Base-by-base conservation (phyloP, 2,797 vertebrate species). In the Mallotus villosus region DNA sequence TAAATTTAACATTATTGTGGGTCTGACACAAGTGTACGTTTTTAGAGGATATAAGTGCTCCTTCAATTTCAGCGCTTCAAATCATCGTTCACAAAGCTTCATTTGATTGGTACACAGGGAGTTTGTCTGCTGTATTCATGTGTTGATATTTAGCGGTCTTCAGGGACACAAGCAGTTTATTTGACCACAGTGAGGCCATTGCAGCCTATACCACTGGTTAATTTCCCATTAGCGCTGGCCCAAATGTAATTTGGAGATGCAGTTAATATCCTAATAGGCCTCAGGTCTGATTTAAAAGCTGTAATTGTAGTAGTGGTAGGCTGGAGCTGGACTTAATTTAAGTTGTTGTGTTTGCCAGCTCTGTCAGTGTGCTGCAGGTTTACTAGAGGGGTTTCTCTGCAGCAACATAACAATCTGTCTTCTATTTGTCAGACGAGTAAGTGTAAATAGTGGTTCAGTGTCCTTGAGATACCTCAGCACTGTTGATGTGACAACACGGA, bases 391-490 rank as follows among this genome's bases (percentile, higher is more conserved):
- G 68, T 27, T 21, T 69, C 17, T 64, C 22, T 58, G 58, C 51
- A 77, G 65, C 67, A 76, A 59, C 64, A 73, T 9, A 78, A 75
- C 67, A 73, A 57, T 22, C 64, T 68, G 75, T 72, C 79, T 75
- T 19, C 62, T 74, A 22, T 81, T 80, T 76, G 78, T 80, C 53
- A 63, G 73, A 69, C 60, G 65, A 61, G 37, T 70, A 63, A 11
- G 70, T 83, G 80, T 85, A 81, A 86, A 87, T 67, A 81, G 73
- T 77, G 73, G 60, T 19, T 70, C 61, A 72, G 74, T 87, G 81
- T 87, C 83, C 83, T 88, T 85, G 78, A 81, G 77, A 80, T 74
- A 76, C 84, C 86, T 85, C 82, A 79, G 68, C 62, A 60, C 70
- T 87, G 88, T 88, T 66, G 29, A 70, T 46, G 49, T 34, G 25